A percentile compares a stretch with the other conserved stretches of the same genome.
These are phyloP conservation scores for Macropis europaea DNA, from an alignment of 2,888 invertebrate species.

Conservation along the genomic window DNA sequence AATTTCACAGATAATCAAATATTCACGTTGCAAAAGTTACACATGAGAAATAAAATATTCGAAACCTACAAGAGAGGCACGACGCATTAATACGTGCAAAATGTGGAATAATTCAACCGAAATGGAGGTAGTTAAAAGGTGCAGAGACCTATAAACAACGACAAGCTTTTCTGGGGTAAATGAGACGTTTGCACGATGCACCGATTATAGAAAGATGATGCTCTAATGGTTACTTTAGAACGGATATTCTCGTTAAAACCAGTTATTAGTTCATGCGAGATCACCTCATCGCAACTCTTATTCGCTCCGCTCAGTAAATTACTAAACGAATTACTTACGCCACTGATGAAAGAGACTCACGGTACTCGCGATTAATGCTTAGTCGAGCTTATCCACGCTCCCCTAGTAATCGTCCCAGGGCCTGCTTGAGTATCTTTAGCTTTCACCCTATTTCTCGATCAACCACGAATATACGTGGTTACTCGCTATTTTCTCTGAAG, in stretches of 20 bases:
- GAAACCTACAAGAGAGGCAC: no score
- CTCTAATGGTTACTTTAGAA: slow-evolving; percentile 38
- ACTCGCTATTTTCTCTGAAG: slow-evolving; percentile 32
- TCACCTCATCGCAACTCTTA: slow-evolving; percentile 69
- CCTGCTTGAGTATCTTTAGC: slow-evolving; percentile 60
- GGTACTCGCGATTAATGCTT: slow-evolving; percentile 52
- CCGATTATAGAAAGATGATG: slow-evolving; percentile 42
- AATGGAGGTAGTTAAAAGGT: no score
- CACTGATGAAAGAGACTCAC: slow-evolving; percentile 71
- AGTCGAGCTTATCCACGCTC: slow-evolving; percentile 57
- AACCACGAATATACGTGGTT: slow-evolving; percentile 34
- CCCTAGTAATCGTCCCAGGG: slow-evolving; percentile 42
- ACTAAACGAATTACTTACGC: slow-evolving; percentile 77
- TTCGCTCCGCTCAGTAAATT: slow-evolving; percentile 75
- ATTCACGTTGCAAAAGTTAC: no score
- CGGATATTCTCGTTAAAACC: slow-evolving; percentile 49
- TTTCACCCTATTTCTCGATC: slow-evolving; percentile 64
- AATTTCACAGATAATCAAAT: no score
- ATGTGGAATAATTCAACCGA: no score
- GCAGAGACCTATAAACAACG: not conserved
- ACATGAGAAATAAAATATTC: no score
- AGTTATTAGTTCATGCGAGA: slow-evolving; percentile 70
- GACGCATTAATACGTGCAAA: no score
- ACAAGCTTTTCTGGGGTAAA: not conserved
- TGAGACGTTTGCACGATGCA: slow-evolving; percentile 2